Evolutionary conservation across 2,113 vertebrate species (phyloP), one percentile per base, ranked within the genome.

Genomic region (Hyaena hyaena): DNA sequence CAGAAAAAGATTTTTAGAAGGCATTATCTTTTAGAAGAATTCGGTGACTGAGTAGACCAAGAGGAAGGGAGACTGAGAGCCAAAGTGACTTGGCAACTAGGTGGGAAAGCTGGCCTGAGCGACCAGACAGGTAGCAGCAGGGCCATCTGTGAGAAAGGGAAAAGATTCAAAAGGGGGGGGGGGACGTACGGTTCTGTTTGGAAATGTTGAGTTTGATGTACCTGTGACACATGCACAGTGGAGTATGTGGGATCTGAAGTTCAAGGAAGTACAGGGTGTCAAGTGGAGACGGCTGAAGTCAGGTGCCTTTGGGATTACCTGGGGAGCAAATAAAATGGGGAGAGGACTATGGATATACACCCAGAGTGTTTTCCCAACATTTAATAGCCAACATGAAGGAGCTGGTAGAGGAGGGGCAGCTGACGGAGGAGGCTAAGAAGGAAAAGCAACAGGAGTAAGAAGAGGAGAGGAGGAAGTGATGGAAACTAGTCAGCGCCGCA

Each of bases 401-500:
- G 81, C 50, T 85, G 31, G 39, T 45, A n/a, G 28, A 73, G 17
- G 28, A 88, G 10, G 19, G 96, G 19, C 43, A 94, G 77, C 48
- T 81, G 26, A 93, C 88, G 50, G 89, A 83, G 53, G 69, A 84
- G 31, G 68, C 16, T 55, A 45, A 91, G 33, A 83, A 86, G 76
- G 55, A 94, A 94, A 97, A 81, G 21, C n/a, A 68, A 68, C 4
- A 68, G 61, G 35, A 91, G 4, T 66, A 87, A 73, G 55, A 85
- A 92, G 73, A 95, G 88, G 65, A 83, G 43, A 96, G 43, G 90
- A 88, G 58, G 35, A 89, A 91, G 21, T 95, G 66, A 93, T 48
- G 28, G 88, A 93, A 94, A 86, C 35, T n/a, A 96, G 68, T 14
- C 45, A 94, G 87, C 90, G 15, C 48, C 94, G 15, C 7, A 80